Percentiles rank a stretch among this genome's conserved stretches.
phyloP scores from a whole-genome alignment of 2,888 invertebrate genomes.

The Drosophila anomelani region DNA sequence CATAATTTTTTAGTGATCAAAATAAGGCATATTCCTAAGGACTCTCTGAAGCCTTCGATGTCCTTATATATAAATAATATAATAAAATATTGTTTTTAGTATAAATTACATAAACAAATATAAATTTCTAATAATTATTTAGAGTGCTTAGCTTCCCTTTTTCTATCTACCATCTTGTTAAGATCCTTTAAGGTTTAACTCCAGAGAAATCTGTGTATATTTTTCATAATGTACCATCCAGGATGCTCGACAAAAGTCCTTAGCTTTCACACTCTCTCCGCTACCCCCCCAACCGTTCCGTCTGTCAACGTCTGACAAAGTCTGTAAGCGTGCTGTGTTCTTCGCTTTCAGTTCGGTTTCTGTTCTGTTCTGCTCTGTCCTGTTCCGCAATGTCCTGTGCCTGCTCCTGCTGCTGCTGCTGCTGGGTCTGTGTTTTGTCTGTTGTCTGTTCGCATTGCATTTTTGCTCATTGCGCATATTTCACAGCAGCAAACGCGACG shows the following conservation, averaged over 20 bases:
- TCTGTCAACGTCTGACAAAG: conserved; percentile 68
- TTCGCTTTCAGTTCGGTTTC: conserved; percentile 25
- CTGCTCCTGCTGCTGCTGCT: not conserved
- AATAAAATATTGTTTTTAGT: too few species aligned
- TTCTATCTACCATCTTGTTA: not conserved
- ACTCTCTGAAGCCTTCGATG: too few species aligned
- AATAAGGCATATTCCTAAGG: too few species aligned
- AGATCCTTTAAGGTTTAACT: not conserved
- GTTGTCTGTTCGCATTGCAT: conserved; percentile 61
- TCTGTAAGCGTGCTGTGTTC: conserved; percentile 61
- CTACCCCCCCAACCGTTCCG: conserved; percentile 37
- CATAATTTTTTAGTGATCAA: too few species aligned
- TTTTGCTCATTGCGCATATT: conserved; percentile 71
- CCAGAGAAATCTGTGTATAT: conserved; percentile 1
- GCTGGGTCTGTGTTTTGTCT: conserved; percentile 47
- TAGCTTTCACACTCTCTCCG: conserved; percentile 65
- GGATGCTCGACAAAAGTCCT: conserved; percentile 62
- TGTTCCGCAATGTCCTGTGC: conserved; percentile 8
- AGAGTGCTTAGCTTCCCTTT: not conserved
- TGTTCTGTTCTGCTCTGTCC: conserved; percentile 37
- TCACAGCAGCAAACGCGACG: conserved; percentile 48
- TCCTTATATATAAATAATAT: too few species aligned
- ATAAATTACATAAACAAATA: not conserved
- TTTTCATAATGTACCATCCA: conserved; percentile 14
- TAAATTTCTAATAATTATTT: not conserved